phyloP scores from a whole-genome alignment of 2,888 invertebrate genomes.

The Vesta saturnalis region DNA sequence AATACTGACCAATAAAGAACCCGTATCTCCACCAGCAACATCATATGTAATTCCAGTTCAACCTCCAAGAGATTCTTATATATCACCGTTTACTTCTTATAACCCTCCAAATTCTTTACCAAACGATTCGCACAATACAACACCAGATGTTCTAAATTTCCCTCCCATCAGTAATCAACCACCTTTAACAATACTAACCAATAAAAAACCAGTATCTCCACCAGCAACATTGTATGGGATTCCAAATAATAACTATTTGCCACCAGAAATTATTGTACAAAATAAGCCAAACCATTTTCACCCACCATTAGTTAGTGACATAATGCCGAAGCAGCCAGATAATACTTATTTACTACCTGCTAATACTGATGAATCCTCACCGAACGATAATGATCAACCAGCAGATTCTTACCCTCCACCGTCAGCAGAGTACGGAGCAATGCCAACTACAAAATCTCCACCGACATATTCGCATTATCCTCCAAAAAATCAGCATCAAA shows the following conservation, averaged over 20 bases:
- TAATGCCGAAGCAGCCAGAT: constrained; percentile 8
- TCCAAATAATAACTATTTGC: neutral
- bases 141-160: constrained; percentile 25
- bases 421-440: constrained; percentile 17
- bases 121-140: constrained; percentile 17
- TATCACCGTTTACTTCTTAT: constrained; percentile 55
- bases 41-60: constrained; percentile 16
- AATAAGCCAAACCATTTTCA: constrained; percentile 12
- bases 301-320: constrained; percentile 15
- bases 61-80: constrained; percentile 47
- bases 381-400: neutral
- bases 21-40: constrained; percentile 37
- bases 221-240: constrained; percentile 6
- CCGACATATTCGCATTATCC: constrained; percentile 37
- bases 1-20: constrained; percentile 61
- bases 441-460: constrained; percentile 36
- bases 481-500: constrained; percentile 26
- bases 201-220: constrained; percentile 58
- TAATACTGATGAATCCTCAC: constrained; percentile 1
- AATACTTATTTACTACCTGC: constrained; percentile 2
- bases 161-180: constrained; percentile 24
- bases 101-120: constrained; percentile 48
- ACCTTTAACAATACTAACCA: constrained; percentile 45
- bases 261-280: neutral
- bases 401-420: neutral